Evolutionary conservation across 1,140 invertebrate species (phyloP).

Genomic region (Tyrophagus putrescentiae): DNA sequence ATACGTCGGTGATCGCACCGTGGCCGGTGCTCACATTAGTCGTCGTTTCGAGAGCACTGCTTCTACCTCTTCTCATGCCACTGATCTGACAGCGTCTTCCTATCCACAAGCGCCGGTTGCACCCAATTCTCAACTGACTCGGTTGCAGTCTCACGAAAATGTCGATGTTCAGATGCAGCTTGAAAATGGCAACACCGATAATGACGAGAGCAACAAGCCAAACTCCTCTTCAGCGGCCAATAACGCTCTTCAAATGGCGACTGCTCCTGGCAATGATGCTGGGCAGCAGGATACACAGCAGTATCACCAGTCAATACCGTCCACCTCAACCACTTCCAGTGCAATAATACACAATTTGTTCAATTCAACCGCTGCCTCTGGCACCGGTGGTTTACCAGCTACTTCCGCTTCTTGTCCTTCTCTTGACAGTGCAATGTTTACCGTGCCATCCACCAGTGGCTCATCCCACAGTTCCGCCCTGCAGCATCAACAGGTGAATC

Average conservation of each 20-base stretch:
- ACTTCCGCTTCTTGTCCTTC: conserved; percentile 6
- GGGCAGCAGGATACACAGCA: not conserved
- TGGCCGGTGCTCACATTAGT: no score
- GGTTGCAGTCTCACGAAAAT: not conserved
- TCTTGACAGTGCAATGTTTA: not conserved
- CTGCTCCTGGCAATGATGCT: not conserved
- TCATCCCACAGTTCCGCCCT: not conserved
- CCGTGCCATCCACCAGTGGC: not conserved
- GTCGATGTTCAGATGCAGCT: not conserved
- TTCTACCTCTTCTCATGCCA: no score
- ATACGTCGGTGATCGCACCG: no score
- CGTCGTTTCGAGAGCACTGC: no score
- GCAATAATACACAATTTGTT: not conserved
- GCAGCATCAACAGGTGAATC: not conserved
- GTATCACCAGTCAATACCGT: not conserved
- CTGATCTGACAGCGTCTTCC: no score
- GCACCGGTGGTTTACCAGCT: not conserved
- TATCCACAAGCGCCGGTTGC: no score
- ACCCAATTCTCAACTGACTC: no score
- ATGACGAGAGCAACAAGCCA: no score
- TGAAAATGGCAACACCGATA: not conserved
- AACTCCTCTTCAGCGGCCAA: not conserved
- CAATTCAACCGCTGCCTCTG: not conserved
- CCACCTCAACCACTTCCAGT: not conserved
- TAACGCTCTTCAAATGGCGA: not conserved